Evolutionary conservation across 1,140 invertebrate species (phyloP).

Genomic region (Lycorma delicatula): DNA sequence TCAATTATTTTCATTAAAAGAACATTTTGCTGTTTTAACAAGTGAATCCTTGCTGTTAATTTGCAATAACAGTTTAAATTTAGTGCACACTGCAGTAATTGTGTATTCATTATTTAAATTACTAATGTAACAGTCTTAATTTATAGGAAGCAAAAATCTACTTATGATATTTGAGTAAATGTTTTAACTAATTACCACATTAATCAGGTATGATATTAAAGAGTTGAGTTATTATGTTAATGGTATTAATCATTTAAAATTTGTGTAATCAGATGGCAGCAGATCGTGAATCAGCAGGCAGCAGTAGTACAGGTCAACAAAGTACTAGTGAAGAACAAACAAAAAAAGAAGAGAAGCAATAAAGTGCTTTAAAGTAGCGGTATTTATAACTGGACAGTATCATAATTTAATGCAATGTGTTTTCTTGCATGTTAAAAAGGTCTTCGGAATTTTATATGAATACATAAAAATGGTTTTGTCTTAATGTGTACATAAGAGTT

Average conservation of each 20-base stretch:
- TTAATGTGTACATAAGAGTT: too few species aligned
- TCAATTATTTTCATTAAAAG: too few species aligned
- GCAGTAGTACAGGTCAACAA: conserved; percentile 2
- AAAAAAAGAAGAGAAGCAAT: conserved; percentile 15
- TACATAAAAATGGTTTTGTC: too few species aligned
- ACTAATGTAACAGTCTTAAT: neutral
- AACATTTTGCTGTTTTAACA: too few species aligned
- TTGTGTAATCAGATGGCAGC: conserved; percentile 21
- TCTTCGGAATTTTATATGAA: too few species aligned
- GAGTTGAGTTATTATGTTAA: neutral
- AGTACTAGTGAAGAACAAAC: neutral
- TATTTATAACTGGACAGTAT: too few species aligned
- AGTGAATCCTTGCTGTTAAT: too few species aligned
- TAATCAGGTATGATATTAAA: neutral
- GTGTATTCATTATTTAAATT: neutral
- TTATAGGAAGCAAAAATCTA: neutral
- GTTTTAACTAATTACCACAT: neutral
- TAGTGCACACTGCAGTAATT: neutral
- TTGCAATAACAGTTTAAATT: too few species aligned
- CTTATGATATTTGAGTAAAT: neutral
- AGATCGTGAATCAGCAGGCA: conserved; percentile 17
- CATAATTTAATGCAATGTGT: too few species aligned
- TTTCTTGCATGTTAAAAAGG: too few species aligned
- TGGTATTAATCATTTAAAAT: neutral
- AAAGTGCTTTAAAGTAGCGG: too few species aligned